These are phyloP conservation scores for Aurelia coerulea DNA, from an alignment of 30 jellyfish, hydroid and myxozoan species.

Conservation along the genomic window DNA sequence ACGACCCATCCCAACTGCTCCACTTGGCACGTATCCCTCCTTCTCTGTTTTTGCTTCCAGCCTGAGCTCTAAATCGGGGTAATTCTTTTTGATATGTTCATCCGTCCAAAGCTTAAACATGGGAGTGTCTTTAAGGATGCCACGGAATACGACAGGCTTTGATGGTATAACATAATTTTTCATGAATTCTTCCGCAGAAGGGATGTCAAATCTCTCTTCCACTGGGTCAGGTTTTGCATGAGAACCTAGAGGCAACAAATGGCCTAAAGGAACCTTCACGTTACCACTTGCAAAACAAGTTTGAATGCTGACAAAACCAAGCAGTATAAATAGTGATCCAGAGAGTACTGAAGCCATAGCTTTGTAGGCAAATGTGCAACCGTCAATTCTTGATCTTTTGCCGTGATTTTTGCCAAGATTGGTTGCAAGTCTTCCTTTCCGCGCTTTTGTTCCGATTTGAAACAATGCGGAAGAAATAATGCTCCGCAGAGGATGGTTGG, in stretches of 20 bases:
- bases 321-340: no score
- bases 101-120: conserved; percentile 72
- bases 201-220: conserved; percentile 68
- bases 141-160: conserved; percentile 85
- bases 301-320: no score
- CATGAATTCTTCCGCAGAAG: conserved; percentile 64
- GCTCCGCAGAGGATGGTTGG: no score
- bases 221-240: conserved; percentile 68
- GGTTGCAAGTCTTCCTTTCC: no score
- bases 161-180: conserved; percentile 71
- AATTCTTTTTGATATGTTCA: conserved; percentile 57
- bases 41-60: conserved; percentile 81
- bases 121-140: conserved; percentile 51
- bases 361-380: no score
- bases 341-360: no score
- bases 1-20: conserved; percentile 83
- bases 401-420: no score
- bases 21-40: conserved; percentile 70
- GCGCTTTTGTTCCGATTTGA: no score
- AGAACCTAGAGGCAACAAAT: conserved; percentile 81
- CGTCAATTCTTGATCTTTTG: no score
- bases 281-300: no score
- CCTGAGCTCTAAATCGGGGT: conserved; percentile 70
- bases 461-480: no score
- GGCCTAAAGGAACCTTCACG: conserved; percentile 25